These are phyloP conservation scores for Goniozus legneri DNA, from an alignment of 1,140 invertebrate species.

Conservation along the genomic window DNA sequence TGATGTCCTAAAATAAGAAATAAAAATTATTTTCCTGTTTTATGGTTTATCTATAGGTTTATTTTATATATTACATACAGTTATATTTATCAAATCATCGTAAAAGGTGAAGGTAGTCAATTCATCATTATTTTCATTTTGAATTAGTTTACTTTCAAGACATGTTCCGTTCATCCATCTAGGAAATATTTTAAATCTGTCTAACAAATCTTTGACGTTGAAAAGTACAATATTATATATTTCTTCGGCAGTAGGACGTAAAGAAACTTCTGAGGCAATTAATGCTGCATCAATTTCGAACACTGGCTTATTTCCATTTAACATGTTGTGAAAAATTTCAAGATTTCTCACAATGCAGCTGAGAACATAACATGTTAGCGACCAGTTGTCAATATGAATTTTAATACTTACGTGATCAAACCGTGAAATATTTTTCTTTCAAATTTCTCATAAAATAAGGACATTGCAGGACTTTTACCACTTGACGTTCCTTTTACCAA, in stretches of 20 bases:
- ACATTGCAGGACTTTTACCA: constrained; percentile 64
- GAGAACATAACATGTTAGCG: constrained; percentile 13
- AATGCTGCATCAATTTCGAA: constrained; percentile 78
- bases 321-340: constrained; percentile 62
- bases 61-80: constrained; percentile 33
- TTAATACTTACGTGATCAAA: constrained; percentile 56
- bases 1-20: constrained; percentile 54
- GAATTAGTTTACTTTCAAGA: constrained; percentile 64
- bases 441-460: constrained; percentile 66
- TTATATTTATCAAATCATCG: constrained; percentile 69
- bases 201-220: constrained; percentile 64
- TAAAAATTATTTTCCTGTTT: neutral
- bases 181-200: constrained; percentile 68
- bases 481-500: constrained; percentile 65
- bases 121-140: constrained; percentile 55
- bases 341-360: constrained; percentile 69
- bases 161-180: constrained; percentile 86
- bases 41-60: neutral
- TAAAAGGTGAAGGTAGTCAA: constrained; percentile 68
- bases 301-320: constrained; percentile 61
- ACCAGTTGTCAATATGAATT: neutral
- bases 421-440: constrained; percentile 66
- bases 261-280: constrained; percentile 67
- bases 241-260: constrained; percentile 70
- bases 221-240: constrained; percentile 71